These are phyloP conservation scores for Punctoribates punctum DNA, from an alignment of 2,888 invertebrate genomes.

Conservation along the genomic window DNA sequence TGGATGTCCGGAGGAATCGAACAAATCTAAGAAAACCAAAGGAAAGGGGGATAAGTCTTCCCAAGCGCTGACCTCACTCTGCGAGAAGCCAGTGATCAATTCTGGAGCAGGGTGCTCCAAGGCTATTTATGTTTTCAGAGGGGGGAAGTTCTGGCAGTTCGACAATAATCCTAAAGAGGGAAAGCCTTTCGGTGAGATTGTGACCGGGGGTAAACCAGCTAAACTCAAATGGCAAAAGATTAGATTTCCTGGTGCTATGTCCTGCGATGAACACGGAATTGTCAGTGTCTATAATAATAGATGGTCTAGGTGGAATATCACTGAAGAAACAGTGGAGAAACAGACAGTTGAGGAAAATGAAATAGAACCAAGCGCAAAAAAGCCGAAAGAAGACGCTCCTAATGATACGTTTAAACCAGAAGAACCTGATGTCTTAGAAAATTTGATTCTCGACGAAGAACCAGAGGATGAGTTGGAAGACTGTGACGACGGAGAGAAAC, in stretches of 20 bases:
- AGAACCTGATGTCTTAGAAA: neutral
- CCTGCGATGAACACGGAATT: neutral
- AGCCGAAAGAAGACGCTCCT: neutral
- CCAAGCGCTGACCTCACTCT: neutral
- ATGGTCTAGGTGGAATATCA: neutral
- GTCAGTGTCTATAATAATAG: neutral
- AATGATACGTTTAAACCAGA: neutral
- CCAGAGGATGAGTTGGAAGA: slow-evolving; percentile 1
- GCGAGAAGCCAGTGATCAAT: neutral
- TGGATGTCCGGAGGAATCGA: neutral
- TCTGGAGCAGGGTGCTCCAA: neutral
- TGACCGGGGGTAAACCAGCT: neutral
- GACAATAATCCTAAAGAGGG: neutral
- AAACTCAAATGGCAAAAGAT: slow-evolving; percentile 23
- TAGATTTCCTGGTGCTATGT: neutral
- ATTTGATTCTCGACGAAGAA: neutral
- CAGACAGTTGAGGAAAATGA: neutral
- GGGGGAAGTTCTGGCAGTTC: slow-evolving; percentile 17
- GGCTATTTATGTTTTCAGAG: slow-evolving; percentile 2
- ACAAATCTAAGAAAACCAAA: neutral
- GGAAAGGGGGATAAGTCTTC: neutral
- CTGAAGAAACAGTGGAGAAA: neutral
- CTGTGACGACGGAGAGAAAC: neutral
- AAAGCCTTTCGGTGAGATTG: slow-evolving; percentile 1
- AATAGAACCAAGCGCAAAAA: neutral